Evolutionary conservation across 2,888 invertebrate species (phyloP).

Genomic region (Charanyca ferruginea): DNA sequence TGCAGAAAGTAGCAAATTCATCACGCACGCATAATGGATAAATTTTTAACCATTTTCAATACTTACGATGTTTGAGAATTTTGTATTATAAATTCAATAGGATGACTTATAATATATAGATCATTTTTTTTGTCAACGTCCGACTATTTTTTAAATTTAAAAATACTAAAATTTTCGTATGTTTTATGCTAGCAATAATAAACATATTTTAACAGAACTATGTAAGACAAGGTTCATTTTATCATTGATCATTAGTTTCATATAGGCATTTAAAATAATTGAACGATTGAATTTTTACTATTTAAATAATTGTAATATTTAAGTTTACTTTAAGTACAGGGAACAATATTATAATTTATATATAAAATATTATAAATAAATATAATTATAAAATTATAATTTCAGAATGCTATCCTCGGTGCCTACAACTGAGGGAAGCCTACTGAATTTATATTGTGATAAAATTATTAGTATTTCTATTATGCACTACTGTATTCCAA

Average conservation of each 20-base stretch:
- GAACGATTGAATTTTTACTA: conserved; percentile 19
- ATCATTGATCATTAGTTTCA: conserved; percentile 12
- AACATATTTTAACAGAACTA: too few species aligned
- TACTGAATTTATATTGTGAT: conserved; percentile 89
- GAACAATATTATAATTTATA: conserved; percentile 41
- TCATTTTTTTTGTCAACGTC: too few species aligned
- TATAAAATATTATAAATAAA: conserved; percentile 13
- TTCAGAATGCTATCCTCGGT: conserved; percentile 89
- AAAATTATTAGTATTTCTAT: conserved; percentile 60
- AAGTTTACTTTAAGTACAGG: conserved; percentile 62
- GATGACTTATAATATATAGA: conserved; percentile 9
- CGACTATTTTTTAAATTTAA: conserved; percentile 25
- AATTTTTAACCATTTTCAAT: neutral
- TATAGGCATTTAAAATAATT: conserved; percentile 43
- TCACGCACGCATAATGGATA: conserved; percentile 64
- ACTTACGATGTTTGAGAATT: conserved; percentile 12
- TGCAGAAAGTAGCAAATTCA: conserved; percentile 76
- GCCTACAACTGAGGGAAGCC: conserved; percentile 83
- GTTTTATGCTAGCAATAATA: too few species aligned
- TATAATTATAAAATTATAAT: conserved; percentile 75
- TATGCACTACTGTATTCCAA: conserved; percentile 17
- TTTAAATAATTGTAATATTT: conserved; percentile 29
- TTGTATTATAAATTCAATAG: conserved; percentile 20
- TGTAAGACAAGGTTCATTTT: neutral
- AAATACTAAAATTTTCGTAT: too few species aligned